phyloP scores from a whole-genome alignment of 2,888 invertebrate species.

The Baronia brevicornis region DNA sequence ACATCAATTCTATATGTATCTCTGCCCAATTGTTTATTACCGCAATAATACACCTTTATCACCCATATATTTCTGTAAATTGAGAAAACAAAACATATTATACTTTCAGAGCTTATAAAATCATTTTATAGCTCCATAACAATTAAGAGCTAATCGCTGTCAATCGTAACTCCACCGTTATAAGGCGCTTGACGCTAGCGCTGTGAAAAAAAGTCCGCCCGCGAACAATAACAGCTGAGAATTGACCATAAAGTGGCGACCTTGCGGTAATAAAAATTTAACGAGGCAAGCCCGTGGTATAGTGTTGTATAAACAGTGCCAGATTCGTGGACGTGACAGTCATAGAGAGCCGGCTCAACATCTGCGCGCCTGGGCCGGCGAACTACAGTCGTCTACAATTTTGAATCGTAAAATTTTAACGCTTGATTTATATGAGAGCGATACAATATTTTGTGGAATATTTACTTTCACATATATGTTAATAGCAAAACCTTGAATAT shows the following conservation, averaged over 20 bases:
- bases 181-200: slow-evolving; percentile 54
- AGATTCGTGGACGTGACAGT: slow-evolving; percentile 65
- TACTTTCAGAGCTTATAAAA: slow-evolving; percentile 47
- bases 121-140: slow-evolving; percentile 57
- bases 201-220: slow-evolving; percentile 53
- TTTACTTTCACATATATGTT: not conserved
- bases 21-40: slow-evolving; percentile 17
- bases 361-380: slow-evolving; percentile 35
- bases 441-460: not conserved
- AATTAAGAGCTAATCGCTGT: slow-evolving; percentile 68
- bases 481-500: not conserved
- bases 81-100: slow-evolving; percentile 38
- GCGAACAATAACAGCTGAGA: slow-evolving; percentile 71
- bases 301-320: slow-evolving; percentile 54
- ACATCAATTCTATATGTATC: slow-evolving; percentile 17
- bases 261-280: slow-evolving; percentile 76
- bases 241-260: slow-evolving; percentile 76
- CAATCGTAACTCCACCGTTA: slow-evolving; percentile 58
- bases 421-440: not conserved
- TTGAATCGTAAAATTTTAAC: slow-evolving; percentile 12
- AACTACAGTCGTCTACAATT: slow-evolving; percentile 20
- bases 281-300: slow-evolving; percentile 62
- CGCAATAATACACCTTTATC: slow-evolving; percentile 23
- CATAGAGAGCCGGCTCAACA: slow-evolving; percentile 65
- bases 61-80: slow-evolving; percentile 28